Base-by-base conservation (phyloP, 1,140 invertebrate genomes). In the Hylyphantes graminicola region DNA sequence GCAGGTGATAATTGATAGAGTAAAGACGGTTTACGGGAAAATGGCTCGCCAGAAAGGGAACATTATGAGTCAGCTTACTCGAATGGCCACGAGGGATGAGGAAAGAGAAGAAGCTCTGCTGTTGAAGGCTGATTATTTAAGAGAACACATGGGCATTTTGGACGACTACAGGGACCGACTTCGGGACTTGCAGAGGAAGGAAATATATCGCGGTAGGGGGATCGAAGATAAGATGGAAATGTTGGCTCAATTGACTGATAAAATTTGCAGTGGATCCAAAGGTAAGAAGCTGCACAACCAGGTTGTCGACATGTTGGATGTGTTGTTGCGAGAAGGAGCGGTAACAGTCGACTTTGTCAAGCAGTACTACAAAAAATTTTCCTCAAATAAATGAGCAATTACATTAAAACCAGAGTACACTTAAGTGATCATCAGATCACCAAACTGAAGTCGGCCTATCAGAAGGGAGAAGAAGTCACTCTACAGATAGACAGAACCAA, bases 361-460 rank as follows among this genome's bases (percentile, higher is more conserved):
- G 19, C 11, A 61, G 51, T 63, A 63, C 15, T 48, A 51, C 10
- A 15, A 50, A 48, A 50, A 75, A 17, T 63, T 76, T 19, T 61
- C 51, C 35, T 35, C 63, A 75, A 75, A 75, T 63, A 75, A 75
- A 75, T 75, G 21, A 57, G 17, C 59, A 73, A 73, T 19, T 63
- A 75, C n/a, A 48, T 75, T 48, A 51, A 75, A 75, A 75, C 19
- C 17, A 48, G 21, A 51, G 13, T 76, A 9, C 0, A 63, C 11
- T 15, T 76, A 12, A 64, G 74, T 15, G 57, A 76, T 61, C 2
- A 5, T n/a, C 74, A 76, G 48, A 76, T 75, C 19, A 12, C 1
- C 11, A 75, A 76, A 19, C 21, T 53, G 8, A 76, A 76, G 51
- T 50, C 13, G 6, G 59, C 74, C 11, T 51, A 0, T 12, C 0